A percentile compares a stretch with the other conserved stretches of the same genome.
These are phyloP conservation scores for Dioctria linearis DNA, from an alignment of 2,888 invertebrate species.

Conservation along the genomic window DNA sequence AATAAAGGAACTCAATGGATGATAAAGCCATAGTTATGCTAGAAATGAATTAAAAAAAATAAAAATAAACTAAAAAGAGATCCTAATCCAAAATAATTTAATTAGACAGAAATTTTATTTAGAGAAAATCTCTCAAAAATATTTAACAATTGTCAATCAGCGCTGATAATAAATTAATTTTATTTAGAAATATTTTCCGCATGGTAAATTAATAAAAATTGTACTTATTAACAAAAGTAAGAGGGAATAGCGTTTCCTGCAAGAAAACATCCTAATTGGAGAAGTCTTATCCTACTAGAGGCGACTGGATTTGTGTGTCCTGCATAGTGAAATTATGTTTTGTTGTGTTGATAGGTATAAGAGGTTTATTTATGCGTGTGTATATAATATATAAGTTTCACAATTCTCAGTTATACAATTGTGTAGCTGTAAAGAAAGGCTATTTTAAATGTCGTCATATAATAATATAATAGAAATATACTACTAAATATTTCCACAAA, in stretches of 20 bases:
- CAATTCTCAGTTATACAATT: neutral
- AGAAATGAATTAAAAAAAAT: slow-evolving; percentile 25
- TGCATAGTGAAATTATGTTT: neutral
- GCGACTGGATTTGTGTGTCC: neutral
- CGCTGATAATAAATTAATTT: slow-evolving; percentile 40
- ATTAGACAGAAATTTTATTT: slow-evolving; percentile 21
- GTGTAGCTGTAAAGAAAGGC: slow-evolving; percentile 33
- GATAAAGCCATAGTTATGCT: slow-evolving; percentile 9
- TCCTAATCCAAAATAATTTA: slow-evolving; percentile 24
- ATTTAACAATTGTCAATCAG: slow-evolving; percentile 46
- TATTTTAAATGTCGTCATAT: slow-evolving; percentile 40
- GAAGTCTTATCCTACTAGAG: neutral
- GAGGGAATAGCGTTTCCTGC: neutral
- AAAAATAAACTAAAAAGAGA: slow-evolving; percentile 16
- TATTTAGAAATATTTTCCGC: slow-evolving; percentile 1
- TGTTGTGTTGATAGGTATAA: neutral
- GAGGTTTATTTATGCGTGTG: neutral
- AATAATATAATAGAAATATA: slow-evolving; percentile 7
- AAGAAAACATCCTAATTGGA: neutral
- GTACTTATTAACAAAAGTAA: neutral
- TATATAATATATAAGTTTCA: slow-evolving; percentile 23
- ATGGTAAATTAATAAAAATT: slow-evolving; percentile 2
- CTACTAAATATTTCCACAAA: slow-evolving; percentile 15
- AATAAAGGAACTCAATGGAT: slow-evolving; percentile 3
- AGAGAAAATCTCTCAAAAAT: neutral